Conservation (phyloP, 2,888 invertebrate species). For the Mythimna vitellina region DNA sequence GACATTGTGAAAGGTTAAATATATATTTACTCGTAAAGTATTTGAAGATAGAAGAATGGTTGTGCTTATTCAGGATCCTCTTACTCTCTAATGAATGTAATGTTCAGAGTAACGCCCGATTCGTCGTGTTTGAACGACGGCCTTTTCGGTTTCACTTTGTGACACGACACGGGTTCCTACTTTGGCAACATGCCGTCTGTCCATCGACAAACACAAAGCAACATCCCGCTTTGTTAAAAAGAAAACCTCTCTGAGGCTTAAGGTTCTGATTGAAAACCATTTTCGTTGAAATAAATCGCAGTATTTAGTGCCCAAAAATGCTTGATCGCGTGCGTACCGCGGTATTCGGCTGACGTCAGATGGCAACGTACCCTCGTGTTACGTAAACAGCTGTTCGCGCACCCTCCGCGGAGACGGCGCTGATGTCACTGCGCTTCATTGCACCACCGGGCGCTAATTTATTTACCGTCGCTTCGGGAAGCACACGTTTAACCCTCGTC, state of each 20-base stretch:
- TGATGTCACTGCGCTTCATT: constrained; percentile 55
- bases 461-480: constrained; percentile 46
- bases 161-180: constrained; percentile 34
- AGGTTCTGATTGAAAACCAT: constrained; percentile 17
- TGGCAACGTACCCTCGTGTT: constrained; percentile 39
- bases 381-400: constrained; percentile 53
- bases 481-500: constrained; percentile 42
- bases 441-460: constrained; percentile 47
- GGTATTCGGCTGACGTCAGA: constrained; percentile 32
- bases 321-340: constrained; percentile 13
- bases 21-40: neutral
- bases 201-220: constrained; percentile 30
- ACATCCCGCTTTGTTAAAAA: constrained; percentile 28
- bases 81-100: constrained; percentile 28
- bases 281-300: constrained; percentile 16
- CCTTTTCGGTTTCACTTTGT: constrained; percentile 23
- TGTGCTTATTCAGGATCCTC: constrained; percentile 3
- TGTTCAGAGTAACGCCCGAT: constrained; percentile 13
- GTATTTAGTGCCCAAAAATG: constrained; percentile 6
- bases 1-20: constrained; percentile 5
- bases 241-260: neutral
- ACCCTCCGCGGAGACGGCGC: constrained; percentile 28
- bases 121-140: constrained; percentile 33
- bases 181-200: constrained; percentile 8
- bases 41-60: neutral